Evolutionary conservation across 2,888 invertebrate genomes (phyloP).

Genomic region (Pterobdella sp.): DNA sequence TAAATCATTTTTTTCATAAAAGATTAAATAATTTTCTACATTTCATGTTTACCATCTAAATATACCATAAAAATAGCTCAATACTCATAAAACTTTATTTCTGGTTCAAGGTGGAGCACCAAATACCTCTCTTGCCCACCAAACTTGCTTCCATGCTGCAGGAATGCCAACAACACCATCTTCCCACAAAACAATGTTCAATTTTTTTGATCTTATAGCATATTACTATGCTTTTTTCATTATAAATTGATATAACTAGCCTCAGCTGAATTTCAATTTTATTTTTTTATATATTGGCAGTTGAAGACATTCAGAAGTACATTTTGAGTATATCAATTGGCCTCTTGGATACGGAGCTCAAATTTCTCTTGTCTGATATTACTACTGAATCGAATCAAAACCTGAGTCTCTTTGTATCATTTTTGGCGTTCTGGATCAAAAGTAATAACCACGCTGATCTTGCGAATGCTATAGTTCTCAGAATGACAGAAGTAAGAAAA

Average conservation of each 20-base stretch:
- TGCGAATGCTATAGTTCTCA: slow-evolving; percentile 8
- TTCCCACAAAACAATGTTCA: background rate
- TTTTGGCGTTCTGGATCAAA: slow-evolving; percentile 4
- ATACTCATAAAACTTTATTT: too few relatives aligned
- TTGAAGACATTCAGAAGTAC: slow-evolving; percentile 6
- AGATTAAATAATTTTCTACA: too few relatives aligned
- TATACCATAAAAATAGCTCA: too few relatives aligned
- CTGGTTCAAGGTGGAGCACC: too few relatives aligned
- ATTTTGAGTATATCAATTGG: background rate
- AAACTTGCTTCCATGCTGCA: background rate
- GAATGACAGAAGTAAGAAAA: slow-evolving; percentile 14
- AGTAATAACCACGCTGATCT: slow-evolving; percentile 21
- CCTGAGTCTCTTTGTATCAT: background rate
- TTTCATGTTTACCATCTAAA: too few relatives aligned
- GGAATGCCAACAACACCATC: background rate
- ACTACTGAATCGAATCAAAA: background rate
- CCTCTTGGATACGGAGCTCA: slow-evolving; percentile 15
- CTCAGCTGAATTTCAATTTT: too few relatives aligned
- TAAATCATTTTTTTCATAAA: too few relatives aligned
- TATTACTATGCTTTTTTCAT: background rate
- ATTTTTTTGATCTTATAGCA: background rate
- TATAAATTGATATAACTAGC: background rate
- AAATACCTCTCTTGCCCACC: background rate
- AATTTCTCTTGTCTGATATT: background rate
- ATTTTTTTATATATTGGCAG: background rate